Conservation (phyloP, 2,797 vertebrate genomes). For the Orientallactaga sibirica region DNA sequence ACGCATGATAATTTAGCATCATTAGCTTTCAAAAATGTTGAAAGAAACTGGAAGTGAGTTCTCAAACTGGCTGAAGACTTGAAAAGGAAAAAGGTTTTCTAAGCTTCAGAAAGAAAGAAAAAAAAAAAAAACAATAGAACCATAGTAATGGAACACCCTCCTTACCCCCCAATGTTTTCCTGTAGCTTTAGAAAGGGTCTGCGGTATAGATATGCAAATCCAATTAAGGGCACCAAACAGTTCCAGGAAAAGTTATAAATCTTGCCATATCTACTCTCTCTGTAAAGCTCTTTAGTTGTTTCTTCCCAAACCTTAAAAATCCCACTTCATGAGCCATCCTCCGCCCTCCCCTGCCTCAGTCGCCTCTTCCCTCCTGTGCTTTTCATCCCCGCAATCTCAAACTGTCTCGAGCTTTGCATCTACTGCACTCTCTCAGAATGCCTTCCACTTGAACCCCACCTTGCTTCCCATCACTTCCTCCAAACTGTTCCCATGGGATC, state of each 20-base stretch:
- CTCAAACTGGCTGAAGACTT: not conserved
- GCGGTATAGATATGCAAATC: not conserved
- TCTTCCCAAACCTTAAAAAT: not conserved
- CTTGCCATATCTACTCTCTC: not conserved
- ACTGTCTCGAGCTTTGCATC: accelerated
- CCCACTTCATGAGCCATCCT: not conserved
- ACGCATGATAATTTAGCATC: not conserved
- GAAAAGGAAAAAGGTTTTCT: not conserved
- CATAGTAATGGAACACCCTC: not conserved
- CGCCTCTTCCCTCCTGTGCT: accelerated
- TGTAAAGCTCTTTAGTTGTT: not conserved
- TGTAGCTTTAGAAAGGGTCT: too few species aligned
- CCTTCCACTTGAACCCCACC: not conserved
- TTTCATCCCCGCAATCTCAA: not conserved
- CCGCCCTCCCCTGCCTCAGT: accelerated
- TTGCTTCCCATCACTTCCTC: accelerated
- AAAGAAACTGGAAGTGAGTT: conserved; percentile 33
- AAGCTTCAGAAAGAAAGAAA: not conserved
- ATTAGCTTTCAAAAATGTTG: not conserved
- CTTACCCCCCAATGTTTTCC: not conserved
- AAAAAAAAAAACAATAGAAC: not conserved
- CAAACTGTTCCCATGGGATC: not conserved
- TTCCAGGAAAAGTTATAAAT: not conserved
- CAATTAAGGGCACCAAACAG: not conserved
- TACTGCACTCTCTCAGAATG: too few species aligned